These are phyloP conservation scores for Chrysina gloriosa DNA, from an alignment of 2,888 invertebrate genomes.

Conservation along the genomic window DNA sequence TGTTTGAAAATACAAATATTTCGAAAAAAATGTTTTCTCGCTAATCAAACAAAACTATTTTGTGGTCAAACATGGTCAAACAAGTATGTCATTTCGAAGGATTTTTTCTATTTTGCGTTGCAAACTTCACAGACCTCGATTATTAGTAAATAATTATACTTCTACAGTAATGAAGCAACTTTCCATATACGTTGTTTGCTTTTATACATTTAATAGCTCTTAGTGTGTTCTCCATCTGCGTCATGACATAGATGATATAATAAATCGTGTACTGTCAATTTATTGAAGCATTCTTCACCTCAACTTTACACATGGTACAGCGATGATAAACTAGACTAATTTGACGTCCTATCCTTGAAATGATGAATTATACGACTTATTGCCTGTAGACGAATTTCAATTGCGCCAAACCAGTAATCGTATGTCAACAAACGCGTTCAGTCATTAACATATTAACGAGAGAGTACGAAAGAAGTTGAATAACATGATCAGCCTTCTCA, in stretches of 20 bases:
- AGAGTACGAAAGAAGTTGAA: conserved; percentile 14
- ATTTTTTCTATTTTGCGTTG: too few relatives aligned
- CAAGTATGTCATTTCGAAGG: too few relatives aligned
- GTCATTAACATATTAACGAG: not conserved
- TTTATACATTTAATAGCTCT: not conserved
- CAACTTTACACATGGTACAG: not conserved
- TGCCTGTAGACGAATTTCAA: not conserved
- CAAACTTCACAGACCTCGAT: too few relatives aligned
- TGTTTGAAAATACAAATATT: too few relatives aligned
- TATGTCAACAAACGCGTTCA: not conserved
- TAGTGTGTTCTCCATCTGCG: not conserved
- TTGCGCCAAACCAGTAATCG: not conserved
- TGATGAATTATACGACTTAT: not conserved
- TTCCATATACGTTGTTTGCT: not conserved
- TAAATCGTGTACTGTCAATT: not conserved
- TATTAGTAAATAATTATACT: not conserved
- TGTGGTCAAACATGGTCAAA: too few relatives aligned
- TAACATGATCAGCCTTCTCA: conserved; percentile 23
- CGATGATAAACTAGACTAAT: not conserved
- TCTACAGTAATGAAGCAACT: not conserved
- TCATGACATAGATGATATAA: not conserved
- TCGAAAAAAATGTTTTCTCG: too few relatives aligned
- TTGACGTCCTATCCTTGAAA: not conserved
- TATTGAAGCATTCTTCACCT: not conserved
- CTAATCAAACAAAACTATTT: too few relatives aligned